Conservation (phyloP, 2,888 invertebrate genomes). For the Macrophya annulata region DNA sequence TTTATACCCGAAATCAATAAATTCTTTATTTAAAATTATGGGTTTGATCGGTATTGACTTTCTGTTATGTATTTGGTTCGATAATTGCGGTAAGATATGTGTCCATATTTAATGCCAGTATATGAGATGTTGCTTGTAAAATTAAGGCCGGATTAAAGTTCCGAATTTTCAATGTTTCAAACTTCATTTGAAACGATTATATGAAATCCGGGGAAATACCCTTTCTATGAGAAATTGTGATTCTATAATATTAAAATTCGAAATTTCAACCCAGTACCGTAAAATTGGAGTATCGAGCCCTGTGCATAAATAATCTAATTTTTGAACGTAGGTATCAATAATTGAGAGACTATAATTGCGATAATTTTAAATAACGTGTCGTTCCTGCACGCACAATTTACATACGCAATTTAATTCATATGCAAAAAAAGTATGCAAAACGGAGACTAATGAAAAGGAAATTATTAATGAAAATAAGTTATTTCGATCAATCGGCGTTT, state of each 20-base stretch:
- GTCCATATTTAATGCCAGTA: not conserved
- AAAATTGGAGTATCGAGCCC: not conserved
- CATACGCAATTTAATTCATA: no score
- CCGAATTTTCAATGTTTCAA: no score
- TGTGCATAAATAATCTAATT: no score
- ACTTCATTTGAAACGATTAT: no score
- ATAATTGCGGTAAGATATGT: not conserved
- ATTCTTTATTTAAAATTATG: not conserved
- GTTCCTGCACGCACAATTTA: not conserved
- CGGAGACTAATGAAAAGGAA: not conserved
- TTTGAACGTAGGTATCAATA: not conserved
- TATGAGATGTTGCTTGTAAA: not conserved
- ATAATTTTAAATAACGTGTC: not conserved
- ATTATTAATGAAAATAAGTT: not conserved
- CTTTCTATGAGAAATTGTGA: no score
- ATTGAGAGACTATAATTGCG: not conserved
- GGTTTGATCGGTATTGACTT: not conserved
- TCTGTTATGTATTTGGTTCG: not conserved
- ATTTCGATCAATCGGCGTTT: not conserved
- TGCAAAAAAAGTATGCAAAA: no score
- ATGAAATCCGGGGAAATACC: no score
- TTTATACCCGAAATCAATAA: not conserved
- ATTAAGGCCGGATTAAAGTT: no score
- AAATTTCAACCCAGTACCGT: no score
- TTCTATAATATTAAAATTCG: no score